Conservation (phyloP, 2,888 invertebrate species). For the Clusia tigrina region DNA sequence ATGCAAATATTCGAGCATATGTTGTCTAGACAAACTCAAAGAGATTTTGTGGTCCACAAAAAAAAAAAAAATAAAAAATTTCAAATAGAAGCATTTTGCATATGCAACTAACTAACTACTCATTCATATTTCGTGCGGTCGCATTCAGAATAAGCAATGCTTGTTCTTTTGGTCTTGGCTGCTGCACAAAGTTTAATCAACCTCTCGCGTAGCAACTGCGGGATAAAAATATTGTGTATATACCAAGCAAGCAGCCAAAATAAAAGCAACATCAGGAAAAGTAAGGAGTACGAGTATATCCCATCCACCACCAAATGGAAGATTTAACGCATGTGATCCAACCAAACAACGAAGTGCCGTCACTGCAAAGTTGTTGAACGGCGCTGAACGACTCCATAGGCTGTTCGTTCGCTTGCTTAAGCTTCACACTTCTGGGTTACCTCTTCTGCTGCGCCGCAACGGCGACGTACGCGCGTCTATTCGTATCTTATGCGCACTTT, state of each 20-base stretch:
- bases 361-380: neutral
- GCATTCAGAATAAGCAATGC: neutral
- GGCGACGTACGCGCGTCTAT: too few relatives aligned
- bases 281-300: too few relatives aligned
- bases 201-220: neutral
- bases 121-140: neutral
- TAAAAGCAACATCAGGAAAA: neutral
- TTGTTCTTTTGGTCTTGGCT: neutral
- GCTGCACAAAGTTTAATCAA: neutral
- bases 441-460: too few relatives aligned
- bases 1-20: neutral
- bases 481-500: neutral
- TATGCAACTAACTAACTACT: neutral
- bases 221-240: neutral
- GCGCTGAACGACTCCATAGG: neutral
- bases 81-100: neutral
- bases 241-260: neutral
- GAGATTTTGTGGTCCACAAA: neutral
- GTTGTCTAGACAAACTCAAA: constrained; percentile 4
- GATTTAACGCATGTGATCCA: neutral
- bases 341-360: neutral
- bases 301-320: neutral
- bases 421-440: neutral
- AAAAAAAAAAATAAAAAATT: neutral
- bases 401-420: neutral